phyloP scores from a whole-genome alignment of 1,140 invertebrate species.

The Phocides pigmalion region DNA sequence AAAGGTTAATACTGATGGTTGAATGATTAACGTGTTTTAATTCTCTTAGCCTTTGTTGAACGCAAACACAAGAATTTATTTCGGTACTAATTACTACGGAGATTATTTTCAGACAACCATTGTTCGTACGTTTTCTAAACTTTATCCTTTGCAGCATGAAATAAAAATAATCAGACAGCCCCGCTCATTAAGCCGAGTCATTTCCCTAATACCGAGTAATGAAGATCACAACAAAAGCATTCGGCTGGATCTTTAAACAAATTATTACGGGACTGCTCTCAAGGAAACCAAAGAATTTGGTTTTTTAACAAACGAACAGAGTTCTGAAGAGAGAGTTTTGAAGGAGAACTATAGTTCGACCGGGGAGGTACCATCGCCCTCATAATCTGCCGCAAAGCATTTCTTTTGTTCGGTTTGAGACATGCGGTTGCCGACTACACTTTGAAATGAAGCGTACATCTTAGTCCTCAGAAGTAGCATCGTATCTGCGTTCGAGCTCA shows the following conservation, averaged over 20 bases:
- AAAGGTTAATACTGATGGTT: no score
- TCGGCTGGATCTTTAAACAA: conserved; percentile 6
- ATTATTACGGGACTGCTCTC: not conserved
- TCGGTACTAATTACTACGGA: not conserved
- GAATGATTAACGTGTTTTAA: no score
- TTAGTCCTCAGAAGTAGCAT: no score
- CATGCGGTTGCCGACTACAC: no score
- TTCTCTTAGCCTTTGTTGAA: not conserved
- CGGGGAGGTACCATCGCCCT: no score
- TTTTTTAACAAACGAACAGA: no score
- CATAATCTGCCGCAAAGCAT: no score
- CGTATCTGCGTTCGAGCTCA: no score
- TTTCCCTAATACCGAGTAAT: conserved; percentile 6
- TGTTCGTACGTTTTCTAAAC: not conserved
- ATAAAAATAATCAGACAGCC: not conserved
- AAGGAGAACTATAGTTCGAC: no score
- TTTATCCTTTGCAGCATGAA: not conserved
- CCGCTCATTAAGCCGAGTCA: conserved; percentile 5
- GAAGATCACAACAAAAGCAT: conserved; percentile 1
- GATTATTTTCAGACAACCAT: not conserved
- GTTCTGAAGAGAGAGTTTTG: no score
- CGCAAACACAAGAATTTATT: not conserved
- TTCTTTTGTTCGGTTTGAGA: no score
- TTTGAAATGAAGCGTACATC: no score
- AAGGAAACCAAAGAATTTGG: not conserved